These are phyloP conservation scores for Microtus obscurus DNA, from an alignment of 2,797 vertebrate species.

Conservation along the genomic window DNA sequence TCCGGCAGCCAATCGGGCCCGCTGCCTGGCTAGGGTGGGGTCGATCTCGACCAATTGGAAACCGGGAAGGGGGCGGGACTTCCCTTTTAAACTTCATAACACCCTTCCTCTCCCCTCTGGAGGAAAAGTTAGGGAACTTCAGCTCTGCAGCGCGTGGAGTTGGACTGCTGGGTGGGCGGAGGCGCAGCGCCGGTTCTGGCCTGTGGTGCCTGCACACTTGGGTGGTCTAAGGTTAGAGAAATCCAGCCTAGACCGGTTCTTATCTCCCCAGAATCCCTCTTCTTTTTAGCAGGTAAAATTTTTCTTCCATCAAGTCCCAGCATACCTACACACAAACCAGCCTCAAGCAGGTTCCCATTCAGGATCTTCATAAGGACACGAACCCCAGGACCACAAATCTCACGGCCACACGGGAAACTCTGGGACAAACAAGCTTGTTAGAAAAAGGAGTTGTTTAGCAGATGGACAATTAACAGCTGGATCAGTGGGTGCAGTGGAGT, in stretches of 20 bases:
- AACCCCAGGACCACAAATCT: background rate
- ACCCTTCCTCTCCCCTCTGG: conserved; percentile 24
- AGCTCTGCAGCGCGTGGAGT: rapidly evolving
- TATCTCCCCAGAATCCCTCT: background rate
- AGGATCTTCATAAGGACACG: background rate
- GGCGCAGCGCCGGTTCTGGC: background rate
- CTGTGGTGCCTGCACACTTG: background rate
- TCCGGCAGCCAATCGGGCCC: conserved; percentile 56
- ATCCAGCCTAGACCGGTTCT: background rate
- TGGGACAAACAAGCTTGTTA: background rate
- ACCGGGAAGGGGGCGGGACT: conserved; percentile 74
- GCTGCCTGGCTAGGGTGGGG: background rate
- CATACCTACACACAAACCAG: background rate
- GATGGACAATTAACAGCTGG: background rate
- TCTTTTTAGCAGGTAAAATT: conserved; percentile 13
- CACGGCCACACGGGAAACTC: background rate
- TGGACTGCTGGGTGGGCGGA: background rate
- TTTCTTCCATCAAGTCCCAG: background rate
- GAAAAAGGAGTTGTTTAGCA: background rate
- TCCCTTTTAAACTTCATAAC: conserved; percentile 70
- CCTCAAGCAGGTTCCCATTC: background rate
- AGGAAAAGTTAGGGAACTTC: background rate
- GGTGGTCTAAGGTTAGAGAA: background rate
- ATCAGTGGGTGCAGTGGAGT: background rate
- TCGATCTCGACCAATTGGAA: background rate